These are phyloP conservation scores for Oenanthe oenanthe DNA, from an alignment of 2,113 vertebrate genomes.

Conservation along the genomic window DNA sequence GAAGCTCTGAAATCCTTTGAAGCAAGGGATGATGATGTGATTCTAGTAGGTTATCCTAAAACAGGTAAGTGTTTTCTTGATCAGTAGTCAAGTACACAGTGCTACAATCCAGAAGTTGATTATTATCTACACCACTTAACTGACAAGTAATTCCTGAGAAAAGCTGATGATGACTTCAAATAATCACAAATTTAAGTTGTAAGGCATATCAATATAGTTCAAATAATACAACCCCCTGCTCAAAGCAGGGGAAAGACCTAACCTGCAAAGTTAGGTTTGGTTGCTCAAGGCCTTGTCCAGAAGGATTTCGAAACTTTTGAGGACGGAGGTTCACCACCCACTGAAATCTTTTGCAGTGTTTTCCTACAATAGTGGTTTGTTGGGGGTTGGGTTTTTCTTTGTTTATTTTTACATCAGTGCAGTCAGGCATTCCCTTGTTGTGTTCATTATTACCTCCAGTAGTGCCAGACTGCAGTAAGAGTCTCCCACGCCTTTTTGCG, in stretches of 20 bases:
- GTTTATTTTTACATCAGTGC: not conserved
- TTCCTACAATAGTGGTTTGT: not conserved
- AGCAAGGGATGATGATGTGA: not conserved
- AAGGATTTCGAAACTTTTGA: not conserved
- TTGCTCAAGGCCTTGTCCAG: not conserved
- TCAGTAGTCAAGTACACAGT: not conserved
- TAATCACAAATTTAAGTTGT: not conserved
- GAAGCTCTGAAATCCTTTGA: constrained; percentile 50
- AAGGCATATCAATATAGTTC: not conserved
- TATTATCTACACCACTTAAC: not conserved
- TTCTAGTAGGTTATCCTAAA: constrained; percentile 80
- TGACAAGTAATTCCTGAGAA: not conserved
- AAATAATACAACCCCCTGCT: not conserved
- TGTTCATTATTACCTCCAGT: not conserved
- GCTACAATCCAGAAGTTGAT: not conserved
- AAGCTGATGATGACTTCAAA: not conserved
- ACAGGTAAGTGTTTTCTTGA: constrained; percentile 66
- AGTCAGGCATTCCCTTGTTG: not conserved
- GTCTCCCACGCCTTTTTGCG: not conserved
- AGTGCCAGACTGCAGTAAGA: not conserved
- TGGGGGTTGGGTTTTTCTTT: not conserved
- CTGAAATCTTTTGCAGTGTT: not conserved
- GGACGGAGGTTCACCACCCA: not conserved
- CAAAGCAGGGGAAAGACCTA: not conserved
- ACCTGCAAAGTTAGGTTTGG: not conserved